Percentiles rank a stretch among this genome's conserved stretches.
phyloP scores from a whole-genome alignment of 2,888 invertebrate genomes.

The Heliconius aoede region DNA sequence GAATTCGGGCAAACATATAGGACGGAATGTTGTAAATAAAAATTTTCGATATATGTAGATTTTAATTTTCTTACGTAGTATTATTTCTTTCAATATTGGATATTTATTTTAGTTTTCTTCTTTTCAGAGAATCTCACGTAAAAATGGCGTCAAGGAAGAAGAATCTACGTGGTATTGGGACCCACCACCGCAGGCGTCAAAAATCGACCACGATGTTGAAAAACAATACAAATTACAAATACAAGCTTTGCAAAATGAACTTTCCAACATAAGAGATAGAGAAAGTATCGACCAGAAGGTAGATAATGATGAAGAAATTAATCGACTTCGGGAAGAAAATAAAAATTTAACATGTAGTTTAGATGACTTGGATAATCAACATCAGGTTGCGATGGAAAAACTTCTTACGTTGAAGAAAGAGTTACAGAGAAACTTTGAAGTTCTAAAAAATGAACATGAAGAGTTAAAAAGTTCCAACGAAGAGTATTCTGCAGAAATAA shows the following conservation, averaged over 20 bases:
- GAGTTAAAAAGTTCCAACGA: slow-evolving; percentile 76
- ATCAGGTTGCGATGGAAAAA: slow-evolving; percentile 87
- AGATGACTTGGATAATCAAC: slow-evolving; percentile 89
- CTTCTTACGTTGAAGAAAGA: slow-evolving; percentile 81
- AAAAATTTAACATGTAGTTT: slow-evolving; percentile 83
- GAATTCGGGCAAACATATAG: not conserved
- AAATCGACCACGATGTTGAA: slow-evolving; percentile 56
- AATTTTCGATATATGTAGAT: not conserved
- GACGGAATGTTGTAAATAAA: not conserved
- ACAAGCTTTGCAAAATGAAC: slow-evolving; percentile 68
- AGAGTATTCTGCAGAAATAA: slow-evolving; percentile 74
- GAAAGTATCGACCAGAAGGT: slow-evolving; percentile 59
- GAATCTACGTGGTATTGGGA: slow-evolving; percentile 83
- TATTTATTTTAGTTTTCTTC: not conserved
- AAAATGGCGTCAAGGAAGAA: slow-evolving; percentile 77
- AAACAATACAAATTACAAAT: slow-evolving; percentile 68
- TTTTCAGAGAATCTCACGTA: slow-evolving; percentile 74
- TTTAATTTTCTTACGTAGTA: not conserved
- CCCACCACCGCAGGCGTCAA: slow-evolving; percentile 64
- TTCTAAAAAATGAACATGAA: slow-evolving; percentile 76
- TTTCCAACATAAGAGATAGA: slow-evolving; percentile 71
- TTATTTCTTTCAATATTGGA: not conserved
- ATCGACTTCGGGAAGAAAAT: slow-evolving; percentile 83
- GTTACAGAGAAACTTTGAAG: slow-evolving; percentile 79
- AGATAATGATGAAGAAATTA: slow-evolving; percentile 71